These are phyloP conservation scores for Eumacrocentrus americanus DNA, from an alignment of 2,888 invertebrate genomes.

Conservation along the genomic window DNA sequence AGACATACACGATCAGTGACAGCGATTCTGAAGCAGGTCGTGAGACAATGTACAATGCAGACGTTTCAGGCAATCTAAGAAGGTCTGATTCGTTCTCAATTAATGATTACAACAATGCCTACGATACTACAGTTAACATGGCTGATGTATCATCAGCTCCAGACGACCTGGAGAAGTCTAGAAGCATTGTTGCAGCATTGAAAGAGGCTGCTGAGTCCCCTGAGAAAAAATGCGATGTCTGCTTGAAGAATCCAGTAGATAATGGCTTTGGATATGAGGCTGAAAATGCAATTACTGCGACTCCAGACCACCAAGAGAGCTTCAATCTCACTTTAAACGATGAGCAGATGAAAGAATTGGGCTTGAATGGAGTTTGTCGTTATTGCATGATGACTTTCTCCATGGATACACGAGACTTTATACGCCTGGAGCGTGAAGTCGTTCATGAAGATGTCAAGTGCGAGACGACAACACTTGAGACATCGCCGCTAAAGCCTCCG, in stretches of 20 bases:
- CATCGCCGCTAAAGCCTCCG: constrained; percentile 31
- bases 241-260: background rate
- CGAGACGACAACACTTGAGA: background rate
- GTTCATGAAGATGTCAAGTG: constrained; percentile 1
- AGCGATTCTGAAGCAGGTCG: constrained; percentile 21
- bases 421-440: constrained; percentile 41
- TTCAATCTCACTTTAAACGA: constrained; percentile 16
- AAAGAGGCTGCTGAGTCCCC: background rate
- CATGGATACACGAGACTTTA: constrained; percentile 49
- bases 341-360: background rate
- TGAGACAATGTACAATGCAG: constrained; percentile 37
- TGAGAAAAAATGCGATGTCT: constrained; percentile 9
- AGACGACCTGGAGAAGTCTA: background rate
- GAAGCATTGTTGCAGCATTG: background rate
- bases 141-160: constrained; percentile 35
- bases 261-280: background rate
- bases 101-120: background rate
- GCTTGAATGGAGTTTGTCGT: constrained; percentile 12
- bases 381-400: constrained; percentile 40
- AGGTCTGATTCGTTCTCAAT: constrained; percentile 22
- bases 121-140: constrained; percentile 36
- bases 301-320: background rate
- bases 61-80: constrained; percentile 37
- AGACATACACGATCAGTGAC: constrained; percentile 41
- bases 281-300: background rate